Evolutionary conservation across 2,113 vertebrate species (phyloP).

Genomic region (Myodes glareolus): DNA sequence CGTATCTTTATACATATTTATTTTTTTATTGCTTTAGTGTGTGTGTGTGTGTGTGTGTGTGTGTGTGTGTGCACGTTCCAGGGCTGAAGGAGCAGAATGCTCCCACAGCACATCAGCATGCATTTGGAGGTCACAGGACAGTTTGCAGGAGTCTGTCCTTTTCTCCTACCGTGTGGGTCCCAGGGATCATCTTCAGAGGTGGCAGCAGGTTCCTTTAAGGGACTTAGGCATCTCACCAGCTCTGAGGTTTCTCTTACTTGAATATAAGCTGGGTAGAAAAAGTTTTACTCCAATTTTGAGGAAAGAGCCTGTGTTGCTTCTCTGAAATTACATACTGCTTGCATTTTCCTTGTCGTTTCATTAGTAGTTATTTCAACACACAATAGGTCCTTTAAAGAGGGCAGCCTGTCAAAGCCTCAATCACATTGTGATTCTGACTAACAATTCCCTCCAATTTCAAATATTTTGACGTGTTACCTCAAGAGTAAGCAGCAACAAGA

Average conservation of each 20-base stretch:
- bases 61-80: background rate
- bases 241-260: background rate
- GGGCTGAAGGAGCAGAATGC: too few relatives aligned
- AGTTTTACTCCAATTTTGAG: constrained; percentile 18
- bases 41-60: background rate
- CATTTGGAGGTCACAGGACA: background rate
- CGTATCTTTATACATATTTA: background rate
- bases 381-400: background rate
- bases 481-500: background rate
- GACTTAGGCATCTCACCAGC: background rate
- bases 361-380: constrained; percentile 1
- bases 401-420: constrained; percentile 17
- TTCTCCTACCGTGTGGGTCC: background rate
- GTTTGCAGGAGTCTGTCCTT: background rate
- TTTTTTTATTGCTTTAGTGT: background rate
- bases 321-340: background rate
- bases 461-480: background rate
- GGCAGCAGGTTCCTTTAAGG: background rate
- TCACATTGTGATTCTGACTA: background rate
- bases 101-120: too few relatives aligned
- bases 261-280: background rate
- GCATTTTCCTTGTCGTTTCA: constrained; percentile 14
- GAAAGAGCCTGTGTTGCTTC: background rate
- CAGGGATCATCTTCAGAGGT: too few relatives aligned
- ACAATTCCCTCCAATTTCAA: background rate